These are phyloP conservation scores for Neria commutata DNA, from an alignment of 2,888 invertebrate species.

Conservation along the genomic window DNA sequence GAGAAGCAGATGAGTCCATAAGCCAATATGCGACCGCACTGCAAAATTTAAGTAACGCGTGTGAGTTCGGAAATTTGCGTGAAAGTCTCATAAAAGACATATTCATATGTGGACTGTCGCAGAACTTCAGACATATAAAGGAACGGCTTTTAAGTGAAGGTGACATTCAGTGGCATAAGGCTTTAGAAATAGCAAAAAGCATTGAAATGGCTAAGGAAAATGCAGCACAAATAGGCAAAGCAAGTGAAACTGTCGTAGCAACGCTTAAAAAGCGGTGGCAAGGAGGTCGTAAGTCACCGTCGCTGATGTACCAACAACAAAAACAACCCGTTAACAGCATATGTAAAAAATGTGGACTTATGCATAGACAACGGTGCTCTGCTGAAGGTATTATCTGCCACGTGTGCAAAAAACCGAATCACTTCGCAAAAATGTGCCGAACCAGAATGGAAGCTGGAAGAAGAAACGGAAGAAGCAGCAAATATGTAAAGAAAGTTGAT, in stretches of 20 bases:
- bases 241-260: neutral
- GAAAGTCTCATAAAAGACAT: slow-evolving; percentile 29
- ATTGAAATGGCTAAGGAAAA: slow-evolving; percentile 25
- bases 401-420: slow-evolving; percentile 11
- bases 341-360: slow-evolving; percentile 16
- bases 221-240: slow-evolving; percentile 15
- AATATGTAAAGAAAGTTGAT: neutral
- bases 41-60: slow-evolving; percentile 28
- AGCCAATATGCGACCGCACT: slow-evolving; percentile 18
- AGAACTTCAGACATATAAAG: slow-evolving; percentile 20
- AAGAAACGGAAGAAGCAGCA: too few relatives aligned
- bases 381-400: slow-evolving; percentile 17
- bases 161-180: slow-evolving; percentile 21
- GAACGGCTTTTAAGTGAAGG: slow-evolving; percentile 31
- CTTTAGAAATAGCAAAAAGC: slow-evolving; percentile 24
- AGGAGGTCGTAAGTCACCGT: neutral
- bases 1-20: slow-evolving; percentile 6
- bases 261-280: neutral
- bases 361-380: slow-evolving; percentile 24
- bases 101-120: slow-evolving; percentile 29
- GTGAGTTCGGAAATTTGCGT: slow-evolving; percentile 27
- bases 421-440: slow-evolving; percentile 23
- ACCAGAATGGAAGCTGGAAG: neutral
- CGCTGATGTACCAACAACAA: neutral
- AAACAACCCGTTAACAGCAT: neutral